Base-by-base conservation (phyloP, 1,140 invertebrate species). In the Acromyrmex echinatior region DNA sequence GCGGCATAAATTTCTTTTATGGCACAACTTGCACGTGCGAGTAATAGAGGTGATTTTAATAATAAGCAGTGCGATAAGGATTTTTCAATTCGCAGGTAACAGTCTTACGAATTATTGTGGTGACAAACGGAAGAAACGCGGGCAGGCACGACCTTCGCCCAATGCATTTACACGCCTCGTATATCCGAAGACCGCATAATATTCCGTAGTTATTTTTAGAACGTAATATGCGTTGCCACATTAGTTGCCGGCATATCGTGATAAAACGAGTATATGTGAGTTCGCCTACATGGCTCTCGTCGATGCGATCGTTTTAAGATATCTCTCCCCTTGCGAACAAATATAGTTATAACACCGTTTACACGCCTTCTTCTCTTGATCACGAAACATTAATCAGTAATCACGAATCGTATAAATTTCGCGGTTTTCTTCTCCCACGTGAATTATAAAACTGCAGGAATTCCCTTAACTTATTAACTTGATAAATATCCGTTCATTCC, bases 191-290 rank as follows among this genome's bases (percentile, higher is more conserved):
- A 84, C 39, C 51, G 28, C 39, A 84, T 62, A 49, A 74, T 62
- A 82, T 74, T 60, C 25, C 25, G 28, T 5, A 28, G 68, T n/a
- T 84, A 84, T 74, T 74, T 84, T 74, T 84, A 74, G 45, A 60
- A 39, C 28, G 56, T 62, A 74, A 74, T 74, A 62, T 18, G 21
- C 39, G 39, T 21, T 31, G 28, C 12, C 56, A 56, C 56, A 74
- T 74, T 74, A 74, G 39, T 74, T 65, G 56, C 14, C 56, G 80
- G 31, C n/a, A 81, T 74, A 74, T 49, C 56, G 70, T 31, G 68
- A 74, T 84, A 74, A 84, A 74, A 74, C 68, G 25, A 62, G 51
- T 74, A 60, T 82, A 51, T 45, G 25, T n/a, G 63, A 66, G 45
- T 21, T 28, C 62, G 53, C 39, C 68, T 60, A 62, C 58, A 18